Percentiles rank a stretch among this genome's conserved stretches.
These are phyloP conservation scores for Ametastegia equiseti DNA, from an alignment of 2,888 invertebrate species.

Conservation along the genomic window DNA sequence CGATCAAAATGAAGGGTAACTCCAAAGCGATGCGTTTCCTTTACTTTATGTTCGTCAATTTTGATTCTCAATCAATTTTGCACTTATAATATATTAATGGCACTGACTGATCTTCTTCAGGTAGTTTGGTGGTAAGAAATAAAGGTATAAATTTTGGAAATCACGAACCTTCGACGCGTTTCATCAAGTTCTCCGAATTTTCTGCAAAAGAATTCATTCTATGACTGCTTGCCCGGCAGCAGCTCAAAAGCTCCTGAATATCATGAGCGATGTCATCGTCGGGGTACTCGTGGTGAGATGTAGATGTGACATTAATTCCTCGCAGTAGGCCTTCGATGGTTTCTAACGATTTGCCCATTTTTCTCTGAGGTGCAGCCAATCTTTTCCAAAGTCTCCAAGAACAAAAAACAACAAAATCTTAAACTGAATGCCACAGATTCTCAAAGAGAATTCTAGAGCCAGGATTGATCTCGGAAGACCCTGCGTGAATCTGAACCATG, in stretches of 20 bases:
- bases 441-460: too few relatives aligned
- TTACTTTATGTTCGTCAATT: not conserved
- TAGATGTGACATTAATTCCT: slow-evolving; percentile 3
- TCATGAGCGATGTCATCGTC: slow-evolving; percentile 38
- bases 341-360: slow-evolving; percentile 67
- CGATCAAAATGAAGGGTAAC: slow-evolving; percentile 23
- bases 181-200: slow-evolving; percentile 69
- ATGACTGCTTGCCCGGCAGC: slow-evolving; percentile 66
- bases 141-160: not conserved
- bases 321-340: slow-evolving; percentile 66
- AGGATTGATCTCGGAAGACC: too few relatives aligned
- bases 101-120: too few relatives aligned
- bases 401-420: too few relatives aligned
- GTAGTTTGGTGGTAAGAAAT: too few relatives aligned
- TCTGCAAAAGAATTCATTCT: slow-evolving; percentile 69
- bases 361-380: slow-evolving; percentile 63
- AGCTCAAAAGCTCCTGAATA: slow-evolving; percentile 59
- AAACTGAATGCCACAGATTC: too few relatives aligned
- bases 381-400: slow-evolving; percentile 63
- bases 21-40: not conserved
- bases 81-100: not conserved
- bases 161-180: slow-evolving; percentile 65
- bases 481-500: not conserved
- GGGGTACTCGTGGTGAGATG: not conserved
- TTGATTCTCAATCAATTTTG: not conserved